Conservation (phyloP, 1,140 invertebrate species). For the Achatina immaculata region DNA sequence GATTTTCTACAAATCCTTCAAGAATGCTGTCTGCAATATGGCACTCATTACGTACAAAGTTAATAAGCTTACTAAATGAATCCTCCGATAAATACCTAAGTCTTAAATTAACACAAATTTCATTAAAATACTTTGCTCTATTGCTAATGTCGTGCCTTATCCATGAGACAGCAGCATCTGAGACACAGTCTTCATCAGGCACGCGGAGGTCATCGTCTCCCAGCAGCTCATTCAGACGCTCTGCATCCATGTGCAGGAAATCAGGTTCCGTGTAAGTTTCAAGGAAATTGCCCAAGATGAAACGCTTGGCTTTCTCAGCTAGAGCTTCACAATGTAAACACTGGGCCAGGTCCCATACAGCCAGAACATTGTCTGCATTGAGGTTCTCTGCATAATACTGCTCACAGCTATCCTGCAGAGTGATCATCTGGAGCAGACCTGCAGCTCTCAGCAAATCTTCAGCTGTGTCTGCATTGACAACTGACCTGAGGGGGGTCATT, state of each 20-base stretch:
- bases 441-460: conserved; percentile 50
- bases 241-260: conserved; percentile 47
- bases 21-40: conserved; percentile 35
- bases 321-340: conserved; percentile 47
- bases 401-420: conserved; percentile 53
- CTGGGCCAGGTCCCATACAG: conserved; percentile 50
- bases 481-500: conserved; percentile 26
- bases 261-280: conserved; percentile 45
- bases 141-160: conserved; percentile 46
- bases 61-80: conserved; percentile 36
- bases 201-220: conserved; percentile 48
- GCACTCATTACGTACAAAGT: conserved; percentile 34
- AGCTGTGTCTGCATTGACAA: conserved; percentile 50
- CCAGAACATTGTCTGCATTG: conserved; percentile 48
- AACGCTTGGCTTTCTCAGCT: conserved; percentile 41
- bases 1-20: conserved; percentile 30
- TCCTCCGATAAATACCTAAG: conserved; percentile 43
- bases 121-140: conserved; percentile 42
- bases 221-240: conserved; percentile 45
- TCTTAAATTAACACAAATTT: conserved; percentile 45
- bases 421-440: conserved; percentile 51
- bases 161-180: conserved; percentile 48
- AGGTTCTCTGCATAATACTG: conserved; percentile 49
- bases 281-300: conserved; percentile 47
- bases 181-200: conserved; percentile 51